These are phyloP conservation scores for Morone chrysops DNA, from an alignment of 2,113 vertebrate genomes.

Conservation along the genomic window DNA sequence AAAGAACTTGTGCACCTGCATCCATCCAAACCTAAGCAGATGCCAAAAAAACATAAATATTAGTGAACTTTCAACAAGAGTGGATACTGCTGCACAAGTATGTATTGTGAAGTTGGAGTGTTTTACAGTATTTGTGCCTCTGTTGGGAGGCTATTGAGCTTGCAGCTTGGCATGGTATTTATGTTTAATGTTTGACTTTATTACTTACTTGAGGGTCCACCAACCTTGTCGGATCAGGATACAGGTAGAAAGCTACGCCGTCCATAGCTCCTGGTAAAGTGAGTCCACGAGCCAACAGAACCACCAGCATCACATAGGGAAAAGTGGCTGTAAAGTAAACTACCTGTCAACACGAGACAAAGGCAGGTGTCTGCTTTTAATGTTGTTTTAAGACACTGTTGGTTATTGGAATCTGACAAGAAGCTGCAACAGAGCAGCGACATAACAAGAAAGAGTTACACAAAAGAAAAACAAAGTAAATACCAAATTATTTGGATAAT, in stretches of 20 bases:
- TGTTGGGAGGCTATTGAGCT: background rate
- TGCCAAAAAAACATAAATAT: constrained; percentile 5
- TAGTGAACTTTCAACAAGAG: background rate
- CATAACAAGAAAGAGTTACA: background rate
- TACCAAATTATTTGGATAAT: background rate
- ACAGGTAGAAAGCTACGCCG: constrained; percentile 91
- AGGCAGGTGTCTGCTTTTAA: background rate
- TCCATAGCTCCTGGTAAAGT: constrained; percentile 88
- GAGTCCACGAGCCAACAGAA: constrained; percentile 89
- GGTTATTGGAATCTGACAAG: background rate
- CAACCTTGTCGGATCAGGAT: constrained; percentile 88
- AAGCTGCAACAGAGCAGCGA: background rate
- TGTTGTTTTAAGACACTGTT: background rate
- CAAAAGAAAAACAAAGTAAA: background rate
- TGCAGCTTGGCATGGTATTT: constrained; percentile 19
- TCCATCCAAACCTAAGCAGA: constrained; percentile 82
- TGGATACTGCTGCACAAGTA: background rate
- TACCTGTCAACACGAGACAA: constrained; percentile 81
- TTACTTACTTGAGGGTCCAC: constrained; percentile 90
- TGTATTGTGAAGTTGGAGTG: background rate
- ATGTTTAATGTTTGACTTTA: constrained; percentile 2
- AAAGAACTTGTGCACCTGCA: constrained; percentile 82
- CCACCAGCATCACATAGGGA: constrained; percentile 89
- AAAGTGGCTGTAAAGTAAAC: constrained; percentile 96
- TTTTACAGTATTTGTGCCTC: constrained; percentile 4